Conservation (phyloP, 2,113 vertebrate genomes). For the Ictidomys tridecemlineatus region DNA sequence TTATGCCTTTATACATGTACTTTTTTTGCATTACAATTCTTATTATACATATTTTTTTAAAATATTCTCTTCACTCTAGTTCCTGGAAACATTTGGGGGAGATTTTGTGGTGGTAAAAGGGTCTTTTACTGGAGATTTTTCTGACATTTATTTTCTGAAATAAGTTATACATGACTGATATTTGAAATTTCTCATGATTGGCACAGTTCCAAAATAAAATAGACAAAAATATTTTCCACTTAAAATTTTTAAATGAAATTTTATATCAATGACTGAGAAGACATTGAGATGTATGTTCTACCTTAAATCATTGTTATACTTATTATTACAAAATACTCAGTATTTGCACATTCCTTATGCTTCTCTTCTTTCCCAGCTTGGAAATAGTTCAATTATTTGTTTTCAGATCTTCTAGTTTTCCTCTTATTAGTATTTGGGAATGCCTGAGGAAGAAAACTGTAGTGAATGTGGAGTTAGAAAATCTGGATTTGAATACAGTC, state of each 20-base stretch:
- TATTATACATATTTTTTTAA: background rate
- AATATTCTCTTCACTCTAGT: background rate
- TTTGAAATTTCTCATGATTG: background rate
- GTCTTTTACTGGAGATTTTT: background rate
- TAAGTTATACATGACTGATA: background rate
- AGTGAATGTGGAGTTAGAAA: background rate
- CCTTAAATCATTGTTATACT: background rate
- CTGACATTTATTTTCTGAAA: background rate
- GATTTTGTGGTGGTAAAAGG: background rate
- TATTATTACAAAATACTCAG: background rate
- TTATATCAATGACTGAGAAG: background rate
- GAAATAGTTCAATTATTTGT: background rate
- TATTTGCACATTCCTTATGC: rapidly evolving
- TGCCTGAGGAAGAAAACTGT: background rate
- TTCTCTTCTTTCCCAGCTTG: background rate
- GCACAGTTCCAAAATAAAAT: conserved; percentile 12
- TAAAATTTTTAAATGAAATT: background rate
- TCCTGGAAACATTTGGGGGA: background rate
- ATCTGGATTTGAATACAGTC: background rate
- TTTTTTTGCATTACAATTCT: no score
- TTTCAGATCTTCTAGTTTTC: background rate
- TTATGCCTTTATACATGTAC: no score
- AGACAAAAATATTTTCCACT: background rate
- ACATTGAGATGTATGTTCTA: background rate
- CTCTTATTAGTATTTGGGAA: background rate